Evolutionary conservation across 2,888 invertebrate species (phyloP).

Genomic region (Latrodectus hesperus): DNA sequence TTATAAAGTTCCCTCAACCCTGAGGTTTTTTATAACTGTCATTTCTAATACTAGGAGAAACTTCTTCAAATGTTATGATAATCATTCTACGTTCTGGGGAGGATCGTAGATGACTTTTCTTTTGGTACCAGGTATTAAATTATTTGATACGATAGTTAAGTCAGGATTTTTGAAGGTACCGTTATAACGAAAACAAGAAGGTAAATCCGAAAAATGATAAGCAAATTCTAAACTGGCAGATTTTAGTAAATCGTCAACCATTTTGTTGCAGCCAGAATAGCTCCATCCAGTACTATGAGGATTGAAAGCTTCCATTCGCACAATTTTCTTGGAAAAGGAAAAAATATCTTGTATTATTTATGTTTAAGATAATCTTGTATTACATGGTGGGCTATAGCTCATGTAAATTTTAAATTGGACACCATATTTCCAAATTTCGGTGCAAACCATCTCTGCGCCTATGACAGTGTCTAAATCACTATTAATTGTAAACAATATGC

Average conservation of each 20-base stretch:
- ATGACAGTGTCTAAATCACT: background rate
- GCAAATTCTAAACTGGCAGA: too few relatives aligned
- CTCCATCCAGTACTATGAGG: too few relatives aligned
- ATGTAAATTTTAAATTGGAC: background rate
- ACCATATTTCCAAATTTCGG: too few relatives aligned
- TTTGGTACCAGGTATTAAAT: background rate
- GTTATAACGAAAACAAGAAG: slow-evolving; percentile 8
- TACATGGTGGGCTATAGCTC: background rate
- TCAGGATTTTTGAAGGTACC: slow-evolving; percentile 18
- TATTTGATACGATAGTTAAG: slow-evolving; percentile 7
- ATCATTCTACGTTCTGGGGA: slow-evolving; percentile 7
- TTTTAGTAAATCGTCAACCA: too few relatives aligned
- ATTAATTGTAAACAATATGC: background rate
- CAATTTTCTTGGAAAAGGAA: background rate
- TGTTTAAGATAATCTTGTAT: slow-evolving; percentile 11
- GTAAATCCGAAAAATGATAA: background rate
- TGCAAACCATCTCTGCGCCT: background rate
- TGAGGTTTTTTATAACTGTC: background rate
- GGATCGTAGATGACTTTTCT: slow-evolving; percentile 17
- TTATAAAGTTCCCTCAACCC: slow-evolving; percentile 14
- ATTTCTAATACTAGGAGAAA: background rate
- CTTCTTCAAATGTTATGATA: background rate
- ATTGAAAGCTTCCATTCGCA: too few relatives aligned
- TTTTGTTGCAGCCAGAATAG: too few relatives aligned
- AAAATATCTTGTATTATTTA: background rate